A percentile compares a stretch with the other conserved stretches of the same genome.
Conservation (phyloP, 2,888 invertebrate species). For the Leucozona laternaria region DNA sequence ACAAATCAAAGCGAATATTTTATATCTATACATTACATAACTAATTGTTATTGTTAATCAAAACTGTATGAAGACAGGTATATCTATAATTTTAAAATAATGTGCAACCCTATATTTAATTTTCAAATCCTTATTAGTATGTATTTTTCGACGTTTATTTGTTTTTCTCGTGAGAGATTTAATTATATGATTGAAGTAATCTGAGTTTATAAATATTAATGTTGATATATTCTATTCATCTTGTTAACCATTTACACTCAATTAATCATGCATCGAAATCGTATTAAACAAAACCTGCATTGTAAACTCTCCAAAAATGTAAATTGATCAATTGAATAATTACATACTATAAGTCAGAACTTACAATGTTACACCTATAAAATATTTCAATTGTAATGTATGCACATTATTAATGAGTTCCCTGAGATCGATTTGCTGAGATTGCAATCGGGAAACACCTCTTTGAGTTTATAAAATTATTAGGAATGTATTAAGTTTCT, state of each 20-base stretch:
- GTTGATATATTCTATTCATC: background rate
- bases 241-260: constrained; percentile 17
- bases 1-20: background rate
- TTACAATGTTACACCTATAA: constrained; percentile 29
- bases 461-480: constrained; percentile 15
- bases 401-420: constrained; percentile 31
- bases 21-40: background rate
- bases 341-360: background rate
- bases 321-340: constrained; percentile 41
- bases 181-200: background rate
- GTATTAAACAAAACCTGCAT: background rate
- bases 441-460: constrained; percentile 30
- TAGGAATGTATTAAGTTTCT: constrained; percentile 11
- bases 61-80: too few species aligned
- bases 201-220: constrained; percentile 41
- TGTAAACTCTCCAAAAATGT: constrained; percentile 26
- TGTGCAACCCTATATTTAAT: background rate
- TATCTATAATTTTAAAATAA: background rate
- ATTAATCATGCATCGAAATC: constrained; percentile 17
- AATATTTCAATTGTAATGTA: background rate
- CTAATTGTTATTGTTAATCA: too few species aligned
- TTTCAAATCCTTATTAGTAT: background rate
- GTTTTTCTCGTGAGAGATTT: background rate
- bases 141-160: background rate
- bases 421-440: background rate